Evolutionary conservation across 1,140 invertebrate species (phyloP).

Genomic region (Coptotermes formosanus): DNA sequence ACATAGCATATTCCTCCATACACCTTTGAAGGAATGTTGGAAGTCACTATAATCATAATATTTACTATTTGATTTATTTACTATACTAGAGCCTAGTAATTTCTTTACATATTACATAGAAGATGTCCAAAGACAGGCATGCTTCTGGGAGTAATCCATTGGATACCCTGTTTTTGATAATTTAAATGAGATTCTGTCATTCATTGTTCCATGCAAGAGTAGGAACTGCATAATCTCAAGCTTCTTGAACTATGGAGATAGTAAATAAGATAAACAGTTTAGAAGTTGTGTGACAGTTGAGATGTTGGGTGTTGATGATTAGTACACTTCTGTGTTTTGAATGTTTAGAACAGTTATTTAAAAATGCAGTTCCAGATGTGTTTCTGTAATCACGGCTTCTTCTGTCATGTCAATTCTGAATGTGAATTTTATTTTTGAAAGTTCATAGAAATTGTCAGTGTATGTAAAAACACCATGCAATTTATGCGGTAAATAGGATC

Average conservation of each 20-base stretch:
- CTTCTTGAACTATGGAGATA: neutral
- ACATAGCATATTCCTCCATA: neutral
- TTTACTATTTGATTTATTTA: neutral
- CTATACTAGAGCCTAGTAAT: neutral
- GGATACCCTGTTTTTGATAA: neutral
- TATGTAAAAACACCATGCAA: conserved; percentile 19
- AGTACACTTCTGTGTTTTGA: neutral
- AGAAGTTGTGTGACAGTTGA: neutral
- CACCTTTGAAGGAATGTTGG: neutral
- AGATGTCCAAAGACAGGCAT: neutral
- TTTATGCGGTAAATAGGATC: conserved; percentile 13
- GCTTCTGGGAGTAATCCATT: neutral
- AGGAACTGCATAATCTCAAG: neutral
- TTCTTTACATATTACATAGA: neutral
- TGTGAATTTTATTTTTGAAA: neutral
- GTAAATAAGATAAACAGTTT: neutral
- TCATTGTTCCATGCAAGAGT: neutral
- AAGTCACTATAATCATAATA: neutral
- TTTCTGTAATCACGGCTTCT: neutral
- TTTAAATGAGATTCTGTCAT: neutral
- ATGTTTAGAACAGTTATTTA: neutral
- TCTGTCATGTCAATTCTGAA: neutral
- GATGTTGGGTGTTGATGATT: neutral
- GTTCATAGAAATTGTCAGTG: neutral
- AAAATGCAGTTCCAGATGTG: neutral